Base-by-base conservation (phyloP, 2,888 invertebrate genomes). In the Diaprepes abbreviatus region DNA sequence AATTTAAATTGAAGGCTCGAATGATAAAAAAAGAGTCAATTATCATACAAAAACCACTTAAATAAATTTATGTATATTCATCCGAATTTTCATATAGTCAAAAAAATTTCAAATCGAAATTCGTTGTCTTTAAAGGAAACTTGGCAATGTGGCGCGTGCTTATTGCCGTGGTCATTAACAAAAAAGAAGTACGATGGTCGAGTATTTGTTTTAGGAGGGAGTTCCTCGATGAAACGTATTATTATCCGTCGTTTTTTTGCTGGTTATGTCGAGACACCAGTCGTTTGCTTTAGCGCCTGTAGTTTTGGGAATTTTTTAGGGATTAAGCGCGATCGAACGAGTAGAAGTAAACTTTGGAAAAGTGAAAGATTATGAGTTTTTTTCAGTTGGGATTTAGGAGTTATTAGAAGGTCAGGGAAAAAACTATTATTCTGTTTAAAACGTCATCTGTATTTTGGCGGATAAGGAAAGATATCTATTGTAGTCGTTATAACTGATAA, bases 191-290 rank as follows among this genome's bases (percentile, higher is more conserved):
- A 70, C 31, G 58, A 71, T 63, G 71, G 66, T 66, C 63, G 71
- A 64, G 63, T 71, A 63, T 71, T 71, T 71, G 71, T 71, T 71
- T 71, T 71, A 66, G 66, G 70, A 43, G 71, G 71, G 71, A 66
- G 66, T 71, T 71, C 58, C 66, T 58, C 36, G 70, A 38, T 62
- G 58, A 66, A 76, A 78, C 75, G 72, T 78, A 75, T 76, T 74
- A 76, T 78, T 78, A 77, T 69, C 66, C 43, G 40, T 66, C 63
- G 43, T 55, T 66, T 71, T 70, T 71, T 71, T 66, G 63, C 58
- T 43, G 71, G 71, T 66, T 52, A 58, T 40, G 71, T 66, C 71
- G 71, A 71, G 71, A 66, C 71, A 71, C 14, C 66, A 63, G 71
- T 64, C 66, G 71, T 43, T 52, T 21, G 57, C 48, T 31, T 68